These are phyloP conservation scores for Polyommatus icarus DNA, from an alignment of 2,888 invertebrate species.

Conservation along the genomic window DNA sequence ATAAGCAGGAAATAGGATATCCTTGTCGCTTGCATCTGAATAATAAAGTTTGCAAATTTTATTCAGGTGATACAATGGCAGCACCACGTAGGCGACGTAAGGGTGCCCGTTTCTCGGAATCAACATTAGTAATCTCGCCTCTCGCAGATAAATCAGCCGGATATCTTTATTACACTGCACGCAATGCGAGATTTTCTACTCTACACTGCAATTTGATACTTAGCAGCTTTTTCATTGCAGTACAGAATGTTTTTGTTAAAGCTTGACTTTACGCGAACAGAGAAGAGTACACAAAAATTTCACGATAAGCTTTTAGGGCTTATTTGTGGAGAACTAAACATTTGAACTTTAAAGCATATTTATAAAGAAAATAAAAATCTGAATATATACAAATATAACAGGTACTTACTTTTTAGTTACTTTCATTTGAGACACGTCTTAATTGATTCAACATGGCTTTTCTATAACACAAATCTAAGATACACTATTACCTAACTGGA, in stretches of 20 bases:
- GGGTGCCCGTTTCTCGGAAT: conserved; percentile 35
- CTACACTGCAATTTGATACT: conserved; percentile 18
- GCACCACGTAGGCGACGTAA: conserved; percentile 33
- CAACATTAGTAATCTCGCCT: conserved; percentile 34
- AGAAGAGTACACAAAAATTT: neutral
- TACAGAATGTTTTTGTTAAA: neutral
- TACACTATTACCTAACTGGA: conserved; percentile 11
- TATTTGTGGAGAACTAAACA: no score
- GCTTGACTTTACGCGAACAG: neutral
- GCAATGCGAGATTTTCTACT: conserved; percentile 30
- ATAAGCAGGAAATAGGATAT: conserved; percentile 41
- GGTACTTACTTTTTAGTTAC: neutral
- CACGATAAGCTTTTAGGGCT: neutral
- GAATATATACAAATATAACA: neutral
- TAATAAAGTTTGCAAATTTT: conserved; percentile 25
- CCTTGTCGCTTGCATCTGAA: conserved; percentile 34
- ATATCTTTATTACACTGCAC: conserved; percentile 37
- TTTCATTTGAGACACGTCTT: neutral
- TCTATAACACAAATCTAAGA: neutral
- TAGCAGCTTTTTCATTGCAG: neutral
- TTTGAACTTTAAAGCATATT: no score
- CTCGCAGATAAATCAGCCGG: conserved; percentile 38
- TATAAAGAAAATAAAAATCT: neutral
- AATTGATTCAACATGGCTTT: neutral
- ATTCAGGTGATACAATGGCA: conserved; percentile 32